Base-by-base conservation (phyloP, 1,140 invertebrate genomes). In the Lepidurus arcticus region DNA sequence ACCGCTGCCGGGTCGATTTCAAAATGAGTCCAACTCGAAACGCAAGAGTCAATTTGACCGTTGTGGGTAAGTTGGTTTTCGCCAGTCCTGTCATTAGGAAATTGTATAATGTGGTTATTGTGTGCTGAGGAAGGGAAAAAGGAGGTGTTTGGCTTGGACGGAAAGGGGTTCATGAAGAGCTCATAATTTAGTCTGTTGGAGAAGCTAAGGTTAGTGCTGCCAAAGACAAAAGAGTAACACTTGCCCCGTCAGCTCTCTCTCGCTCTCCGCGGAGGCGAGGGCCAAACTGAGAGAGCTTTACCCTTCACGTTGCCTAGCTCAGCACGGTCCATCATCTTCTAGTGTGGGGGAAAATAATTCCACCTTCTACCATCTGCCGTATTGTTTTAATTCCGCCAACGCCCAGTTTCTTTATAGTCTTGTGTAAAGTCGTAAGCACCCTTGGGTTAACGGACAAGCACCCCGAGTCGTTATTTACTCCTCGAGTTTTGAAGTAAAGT, bases 1-100 rank as follows among this genome's bases (percentile, higher is more conserved):
- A 93, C 83, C 80, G 85, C 21, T 95, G 94, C 83, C 87, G 94
- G 79, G 92, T 95, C 42, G 94, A 96, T 85, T 95, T 94, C 82
- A 88, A 91, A 73, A 90, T 94, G 83, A 92, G 92, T 1, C 93
- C 93, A 2, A 95, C 94, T 0, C 89, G 90, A 80, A 95, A 95
- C 84, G 93, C 90, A 82, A 88, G 89, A 81, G 91, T 95, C 81
- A 95, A 94, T 84, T 87, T 95, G 76, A 94, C 92, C 78, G 89
- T 96, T 82, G 90, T 95, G 81, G 93, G 94, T 95, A 86, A 90
- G 90, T 82, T 21, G 44, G 24, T 42, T 76, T 16, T 7, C 74
- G 16, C 74, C 53, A 7, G 21, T 5, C 53, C 53, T 65, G 53
- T 65, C 53, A 65, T 65, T 65, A 65, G 53, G n/a, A 65, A 65